Evolutionary conservation across 2,113 vertebrate genomes (phyloP).

Genomic region (Proterorhinus semilunaris): DNA sequence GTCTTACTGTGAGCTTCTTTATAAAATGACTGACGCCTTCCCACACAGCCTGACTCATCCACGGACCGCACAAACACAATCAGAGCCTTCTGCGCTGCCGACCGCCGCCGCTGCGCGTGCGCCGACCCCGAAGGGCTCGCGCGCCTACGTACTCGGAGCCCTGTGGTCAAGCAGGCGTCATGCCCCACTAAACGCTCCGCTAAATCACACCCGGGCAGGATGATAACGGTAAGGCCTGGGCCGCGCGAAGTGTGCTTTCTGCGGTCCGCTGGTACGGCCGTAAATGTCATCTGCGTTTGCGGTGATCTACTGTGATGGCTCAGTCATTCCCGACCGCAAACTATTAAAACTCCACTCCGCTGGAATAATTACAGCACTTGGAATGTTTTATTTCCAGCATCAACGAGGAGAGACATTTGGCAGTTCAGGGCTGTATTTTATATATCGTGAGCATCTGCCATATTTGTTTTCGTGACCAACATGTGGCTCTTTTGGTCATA

Average conservation of each 20-base stretch:
- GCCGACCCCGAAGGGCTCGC: too few species aligned
- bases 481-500: too few species aligned
- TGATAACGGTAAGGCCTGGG: slow-evolving; percentile 24
- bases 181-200: slow-evolving; percentile 29
- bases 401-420: too few species aligned
- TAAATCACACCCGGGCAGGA: slow-evolving; percentile 46
- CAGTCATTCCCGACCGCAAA: slow-evolving; percentile 11
- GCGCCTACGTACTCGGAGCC: too few species aligned
- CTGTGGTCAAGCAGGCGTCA: slow-evolving; percentile 51
- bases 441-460: too few species aligned
- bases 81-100: neutral
- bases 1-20: slow-evolving; percentile 29
- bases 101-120: too few species aligned
- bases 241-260: slow-evolving; percentile 36
- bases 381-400: too few species aligned
- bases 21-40: slow-evolving; percentile 52
- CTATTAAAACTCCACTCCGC: neutral
- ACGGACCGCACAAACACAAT: slow-evolving; percentile 58
- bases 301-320: slow-evolving; percentile 26
- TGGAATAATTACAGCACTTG: too few species aligned
- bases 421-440: too few species aligned
- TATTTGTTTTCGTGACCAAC: too few species aligned
- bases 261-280: slow-evolving; percentile 34
- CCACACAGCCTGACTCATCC: slow-evolving; percentile 58
- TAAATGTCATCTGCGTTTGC: slow-evolving; percentile 53